phyloP scores from a whole-genome alignment of 2,113 vertebrate species.

The Sinocyclocheilus grahami region DNA sequence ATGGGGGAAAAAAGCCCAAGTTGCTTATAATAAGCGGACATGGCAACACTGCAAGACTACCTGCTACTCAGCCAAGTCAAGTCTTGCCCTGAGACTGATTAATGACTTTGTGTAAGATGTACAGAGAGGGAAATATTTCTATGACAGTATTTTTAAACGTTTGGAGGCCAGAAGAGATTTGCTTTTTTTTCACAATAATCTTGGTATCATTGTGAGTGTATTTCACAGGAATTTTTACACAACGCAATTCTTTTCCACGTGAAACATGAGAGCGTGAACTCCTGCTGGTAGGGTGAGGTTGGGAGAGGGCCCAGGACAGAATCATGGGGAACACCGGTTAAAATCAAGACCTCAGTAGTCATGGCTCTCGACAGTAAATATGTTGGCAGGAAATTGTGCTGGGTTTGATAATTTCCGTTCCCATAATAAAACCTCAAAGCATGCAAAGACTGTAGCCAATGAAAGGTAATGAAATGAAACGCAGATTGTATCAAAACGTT shows the following conservation, averaged over 20 bases:
- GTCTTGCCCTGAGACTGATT: constrained; percentile 18
- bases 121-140: constrained; percentile 45
- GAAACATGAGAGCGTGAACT: not conserved
- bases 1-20: not conserved
- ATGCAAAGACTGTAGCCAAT: not conserved
- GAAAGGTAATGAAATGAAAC: constrained; percentile 22
- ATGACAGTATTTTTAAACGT: constrained; percentile 48
- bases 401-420: constrained; percentile 29
- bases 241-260: not conserved
- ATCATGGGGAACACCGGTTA: not conserved
- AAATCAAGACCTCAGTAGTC: not conserved
- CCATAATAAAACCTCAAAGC: constrained; percentile 17
- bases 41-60: too few relatives aligned
- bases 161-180: not conserved
- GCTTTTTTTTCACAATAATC: not conserved
- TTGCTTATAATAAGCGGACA: too few relatives aligned
- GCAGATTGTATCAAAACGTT: not conserved
- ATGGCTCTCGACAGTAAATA: not conserved
- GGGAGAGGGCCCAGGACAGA: not conserved
- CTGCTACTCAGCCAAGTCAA: not conserved
- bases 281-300: not conserved
- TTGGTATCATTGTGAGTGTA: not conserved
- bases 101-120: constrained; percentile 23
- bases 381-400: constrained; percentile 16
- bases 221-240: not conserved